Evolutionary conservation across 2,888 invertebrate genomes (phyloP), one percentile per base, ranked within the genome.

Genomic region (Sympetrum striolatum): DNA sequence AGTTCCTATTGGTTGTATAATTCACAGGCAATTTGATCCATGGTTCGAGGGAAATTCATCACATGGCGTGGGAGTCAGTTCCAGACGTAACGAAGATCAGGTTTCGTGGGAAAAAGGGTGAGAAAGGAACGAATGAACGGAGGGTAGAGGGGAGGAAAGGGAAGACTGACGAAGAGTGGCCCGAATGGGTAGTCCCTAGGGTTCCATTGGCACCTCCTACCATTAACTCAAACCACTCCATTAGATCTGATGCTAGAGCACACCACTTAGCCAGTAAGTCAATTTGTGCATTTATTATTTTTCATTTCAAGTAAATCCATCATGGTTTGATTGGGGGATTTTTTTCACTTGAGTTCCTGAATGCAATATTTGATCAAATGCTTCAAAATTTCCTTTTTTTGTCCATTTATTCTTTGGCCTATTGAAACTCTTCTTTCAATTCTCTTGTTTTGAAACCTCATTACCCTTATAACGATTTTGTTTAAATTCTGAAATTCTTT

Each of bases 31-130:
- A 86, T n/a, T 37, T 86, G 10, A 86, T 86, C 37, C 86, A 86
- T 64, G 86, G 86, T 60, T 86, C 86, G 12, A 86, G 86, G 64
- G 86, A 86, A 60, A 86, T 86, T 64, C 86, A 86, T 86, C 86
- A 86, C 64, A 86, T 86, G 86, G 86, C 86, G n/a, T 86, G 86
- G 86, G 86, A 86, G 37, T 86, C 86, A 6, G 86, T 86, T 58
- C 86, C 86, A 64, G 86, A 86, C 37, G 60, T 86, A 22, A 86
- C 86, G 31, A 86, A 86, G 60, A 86, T 86, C 12, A 58, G 60
- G 37, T 86, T 64, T 64, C 86, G 86, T n/a, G 86, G 86, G 86
- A 86, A 86, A 60, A 86, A 86, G 60, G 86, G 86, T 37, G 86
- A 86, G 31, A 86, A 86, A n/a, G 86, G 60, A 1, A 31, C 60